phyloP scores from a whole-genome alignment of 2,113 vertebrate species.

The Callorhinus ursinus region DNA sequence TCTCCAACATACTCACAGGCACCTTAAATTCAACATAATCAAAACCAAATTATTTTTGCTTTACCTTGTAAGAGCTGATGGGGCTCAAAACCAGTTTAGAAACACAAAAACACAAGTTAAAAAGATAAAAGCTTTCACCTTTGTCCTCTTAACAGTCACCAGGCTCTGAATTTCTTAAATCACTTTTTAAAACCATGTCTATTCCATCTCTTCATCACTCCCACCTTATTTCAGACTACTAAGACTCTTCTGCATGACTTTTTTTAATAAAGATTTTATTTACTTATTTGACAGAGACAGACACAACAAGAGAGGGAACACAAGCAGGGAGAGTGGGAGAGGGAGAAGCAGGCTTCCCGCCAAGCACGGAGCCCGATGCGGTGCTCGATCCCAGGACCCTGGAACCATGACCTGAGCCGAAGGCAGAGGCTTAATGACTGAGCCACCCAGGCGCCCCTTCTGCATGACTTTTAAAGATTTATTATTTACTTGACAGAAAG shows the following conservation, averaged over 20 bases:
- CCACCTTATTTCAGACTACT: neutral
- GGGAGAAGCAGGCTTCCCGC: too few species aligned
- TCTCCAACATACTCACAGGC: neutral
- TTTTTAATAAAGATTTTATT: neutral
- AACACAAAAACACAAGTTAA: neutral
- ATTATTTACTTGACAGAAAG: neutral
- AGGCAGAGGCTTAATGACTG: too few species aligned
- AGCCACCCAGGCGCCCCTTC: neutral
- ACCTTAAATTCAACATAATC: neutral
- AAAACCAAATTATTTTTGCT: neutral
- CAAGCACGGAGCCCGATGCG: too few species aligned
- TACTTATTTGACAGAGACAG: neutral
- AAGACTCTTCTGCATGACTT: neutral
- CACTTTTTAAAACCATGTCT: neutral
- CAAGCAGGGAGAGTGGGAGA: too few species aligned
- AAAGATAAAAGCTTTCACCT: neutral
- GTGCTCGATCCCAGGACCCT: too few species aligned
- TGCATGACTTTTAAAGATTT: neutral
- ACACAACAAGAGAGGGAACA: neutral
- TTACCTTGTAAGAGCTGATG: neutral
- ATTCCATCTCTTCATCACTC: neutral
- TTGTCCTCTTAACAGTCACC: neutral
- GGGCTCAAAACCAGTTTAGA: neutral
- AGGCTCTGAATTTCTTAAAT: neutral
- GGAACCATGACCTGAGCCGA: too few species aligned